Base-by-base conservation (phyloP, 2,888 invertebrate genomes). In the Chrysina gloriosa region DNA sequence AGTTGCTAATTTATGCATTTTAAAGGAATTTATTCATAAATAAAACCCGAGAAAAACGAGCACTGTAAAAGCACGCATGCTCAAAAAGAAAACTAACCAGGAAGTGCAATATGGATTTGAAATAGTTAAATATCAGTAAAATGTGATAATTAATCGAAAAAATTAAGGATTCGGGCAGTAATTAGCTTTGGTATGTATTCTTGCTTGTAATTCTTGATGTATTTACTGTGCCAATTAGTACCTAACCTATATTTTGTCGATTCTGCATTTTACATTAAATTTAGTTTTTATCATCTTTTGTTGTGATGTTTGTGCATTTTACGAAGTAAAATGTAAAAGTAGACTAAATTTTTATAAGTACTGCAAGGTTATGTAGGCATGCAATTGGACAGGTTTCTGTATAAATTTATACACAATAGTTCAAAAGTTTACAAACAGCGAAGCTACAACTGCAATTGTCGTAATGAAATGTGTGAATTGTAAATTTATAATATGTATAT, bases 41-140 rank as follows among this genome's bases (percentile, higher is more conserved):
- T 27, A 6, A 25, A 9, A 61, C 25, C 4, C n/a, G 2, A 23
- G 2, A 14, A 42, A 4, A 42, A 14, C 9, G 9, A 45, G 34
- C 42, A 19, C 14, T 36, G 16, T 7, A n/a, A 34, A 63, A 71
- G 52, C 73, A 75, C 76, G 77, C 77, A 75, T 76, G 77, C 75
- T 70, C 74, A 58, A 21, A 47, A 69, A 65, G 67, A 68, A 56
- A 69, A 52, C 70, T 75, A 74, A 63, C 56, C 70, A 71, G 34
- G 70, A 73, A 73, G 73, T 66, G 72, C 50, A 64, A 42, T 45
- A 63, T 3, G 29, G 21, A 34, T 50, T 48, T 9, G 29, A 14
- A 52, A 31, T 48, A 25, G 25, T n/a, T 29, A 45, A 61, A 42
- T 45, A 23, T 52, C 21, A 34, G 25, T 52, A 65, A 42, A 52